Evolutionary conservation across 2,888 invertebrate genomes (phyloP).

Genomic region (Dolomedes plantarius): DNA sequence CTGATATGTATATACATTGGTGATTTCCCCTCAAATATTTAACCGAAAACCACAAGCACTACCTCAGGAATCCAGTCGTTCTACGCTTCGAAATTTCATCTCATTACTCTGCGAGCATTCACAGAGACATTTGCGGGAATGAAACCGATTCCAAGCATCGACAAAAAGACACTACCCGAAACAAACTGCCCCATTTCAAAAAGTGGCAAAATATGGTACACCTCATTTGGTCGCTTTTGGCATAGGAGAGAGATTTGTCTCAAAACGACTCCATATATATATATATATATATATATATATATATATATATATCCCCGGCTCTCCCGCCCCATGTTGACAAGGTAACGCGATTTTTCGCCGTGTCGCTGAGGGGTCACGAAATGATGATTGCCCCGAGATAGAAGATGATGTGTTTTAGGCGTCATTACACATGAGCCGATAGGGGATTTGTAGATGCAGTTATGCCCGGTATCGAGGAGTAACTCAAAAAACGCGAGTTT

Average conservation of each 20-base stretch:
- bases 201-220: conserved; percentile 12
- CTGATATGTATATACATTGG: no score
- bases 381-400: conserved; percentile 64
- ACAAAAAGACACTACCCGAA: not conserved
- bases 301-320: not conserved
- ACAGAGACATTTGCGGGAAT: no score
- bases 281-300: no score
- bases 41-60: no score
- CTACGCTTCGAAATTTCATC: no score
- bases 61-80: no score
- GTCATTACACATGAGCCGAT: conserved; percentile 54
- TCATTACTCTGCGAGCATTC: no score
- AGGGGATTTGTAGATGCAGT: conserved; percentile 25
- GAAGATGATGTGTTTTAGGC: conserved; percentile 61
- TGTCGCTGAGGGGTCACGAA: conserved; percentile 11
- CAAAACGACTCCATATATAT: conserved; percentile 5
- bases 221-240: not conserved
- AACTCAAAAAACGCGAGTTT: not conserved
- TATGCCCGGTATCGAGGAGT: not conserved
- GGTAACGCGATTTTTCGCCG: not conserved
- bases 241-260: not conserved
- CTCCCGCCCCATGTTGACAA: not conserved
- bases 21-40: no score
- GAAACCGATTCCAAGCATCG: no score
- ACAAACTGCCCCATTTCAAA: not conserved